Conservation (phyloP, 2,797 vertebrate genomes). For the Eleutherodactylus coqui region DNA sequence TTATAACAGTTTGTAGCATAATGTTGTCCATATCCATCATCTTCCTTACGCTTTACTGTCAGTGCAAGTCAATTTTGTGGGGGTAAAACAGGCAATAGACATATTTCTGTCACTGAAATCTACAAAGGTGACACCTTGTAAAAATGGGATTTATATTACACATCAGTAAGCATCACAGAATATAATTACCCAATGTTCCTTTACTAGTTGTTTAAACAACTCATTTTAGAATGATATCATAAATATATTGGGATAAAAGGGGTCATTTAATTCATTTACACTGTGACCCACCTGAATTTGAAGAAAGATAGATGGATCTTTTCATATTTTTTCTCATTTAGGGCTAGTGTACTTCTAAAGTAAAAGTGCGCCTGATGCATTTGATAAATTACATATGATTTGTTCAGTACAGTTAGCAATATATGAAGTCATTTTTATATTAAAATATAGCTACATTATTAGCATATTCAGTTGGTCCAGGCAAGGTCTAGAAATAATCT, state of each 20-base stretch:
- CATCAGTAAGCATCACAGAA: constrained; percentile 7
- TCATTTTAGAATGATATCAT: neutral
- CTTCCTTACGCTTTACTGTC: constrained; percentile 37
- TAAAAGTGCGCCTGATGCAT: no score
- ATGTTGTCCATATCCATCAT: constrained; percentile 57
- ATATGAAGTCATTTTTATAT: neutral
- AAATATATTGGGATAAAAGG: neutral
- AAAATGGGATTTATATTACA: neutral
- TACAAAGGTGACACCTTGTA: neutral
- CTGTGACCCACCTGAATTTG: neutral
- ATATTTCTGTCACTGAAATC: constrained; percentile 16
- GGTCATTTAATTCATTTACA: neutral
- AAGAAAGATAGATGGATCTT: neutral
- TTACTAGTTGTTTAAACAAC: neutral
- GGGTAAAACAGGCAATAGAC: constrained; percentile 24
- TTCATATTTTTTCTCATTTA: neutral
- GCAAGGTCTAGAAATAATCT: no score
- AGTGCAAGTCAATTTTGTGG: constrained; percentile 25
- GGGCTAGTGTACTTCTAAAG: no score
- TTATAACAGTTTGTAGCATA: constrained; percentile 48
- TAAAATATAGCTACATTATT: no score
- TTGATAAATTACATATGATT: neutral
- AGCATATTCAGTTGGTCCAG: no score
- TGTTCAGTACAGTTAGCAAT: neutral
- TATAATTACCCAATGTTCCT: neutral